phyloP scores from a whole-genome alignment of 2,113 vertebrate species.

The Hippocampus zosterae region DNA sequence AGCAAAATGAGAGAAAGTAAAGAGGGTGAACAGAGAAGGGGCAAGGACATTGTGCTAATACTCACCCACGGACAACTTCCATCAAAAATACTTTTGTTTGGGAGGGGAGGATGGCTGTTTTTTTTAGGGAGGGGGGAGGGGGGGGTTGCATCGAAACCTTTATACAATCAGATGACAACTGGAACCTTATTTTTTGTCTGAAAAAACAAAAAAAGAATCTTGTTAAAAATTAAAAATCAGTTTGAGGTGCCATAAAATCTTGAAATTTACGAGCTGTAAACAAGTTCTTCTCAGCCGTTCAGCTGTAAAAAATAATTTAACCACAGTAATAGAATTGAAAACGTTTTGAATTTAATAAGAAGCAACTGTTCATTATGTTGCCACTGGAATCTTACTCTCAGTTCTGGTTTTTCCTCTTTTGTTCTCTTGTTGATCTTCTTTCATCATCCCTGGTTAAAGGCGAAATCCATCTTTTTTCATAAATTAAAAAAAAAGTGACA shows the following conservation, averaged over 20 bases:
- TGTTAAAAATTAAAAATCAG: neutral
- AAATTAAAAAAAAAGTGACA: too few species aligned
- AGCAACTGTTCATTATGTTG: too few species aligned
- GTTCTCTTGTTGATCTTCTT: too few species aligned
- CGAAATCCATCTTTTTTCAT: too few species aligned
- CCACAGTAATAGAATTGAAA: too few species aligned
- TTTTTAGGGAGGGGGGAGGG: neutral
- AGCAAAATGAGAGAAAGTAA: conserved; percentile 47
- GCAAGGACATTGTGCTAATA: conserved; percentile 44
- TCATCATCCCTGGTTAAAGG: too few species aligned
- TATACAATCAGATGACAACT: conserved; percentile 5
- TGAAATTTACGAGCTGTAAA: neutral
- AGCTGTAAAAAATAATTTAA: too few species aligned
- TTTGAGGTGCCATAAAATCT: neutral
- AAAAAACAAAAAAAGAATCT: neutral
- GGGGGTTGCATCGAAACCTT: conserved; percentile 9
- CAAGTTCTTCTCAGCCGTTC: too few species aligned
- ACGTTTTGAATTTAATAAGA: too few species aligned
- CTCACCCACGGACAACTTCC: conserved; percentile 39
- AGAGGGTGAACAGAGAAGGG: conserved; percentile 47
- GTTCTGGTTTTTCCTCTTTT: too few species aligned
- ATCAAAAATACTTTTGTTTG: conserved; percentile 55
- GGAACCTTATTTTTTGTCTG: neutral
- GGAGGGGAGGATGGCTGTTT: conserved; percentile 10
- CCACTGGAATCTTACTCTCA: too few species aligned